Evolutionary conservation across 2,888 invertebrate genomes (phyloP).

Genomic region (Parapristionchus giblindavisi): DNA sequence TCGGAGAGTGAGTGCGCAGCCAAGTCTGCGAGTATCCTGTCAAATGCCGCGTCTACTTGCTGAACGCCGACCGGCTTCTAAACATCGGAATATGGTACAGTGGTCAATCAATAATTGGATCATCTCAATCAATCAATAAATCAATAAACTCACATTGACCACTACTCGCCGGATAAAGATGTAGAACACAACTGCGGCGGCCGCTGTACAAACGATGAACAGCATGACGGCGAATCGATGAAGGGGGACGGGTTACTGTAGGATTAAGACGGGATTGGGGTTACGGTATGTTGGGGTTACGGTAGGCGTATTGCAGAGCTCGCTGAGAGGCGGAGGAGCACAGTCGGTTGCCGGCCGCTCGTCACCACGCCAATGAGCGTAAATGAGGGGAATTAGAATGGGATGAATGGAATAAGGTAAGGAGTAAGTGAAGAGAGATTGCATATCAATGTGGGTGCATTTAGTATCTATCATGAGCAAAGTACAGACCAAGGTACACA

Average conservation of each 20-base stretch:
- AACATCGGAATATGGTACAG: background rate
- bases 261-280: background rate
- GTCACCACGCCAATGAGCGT: background rate
- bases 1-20: conserved; percentile 16
- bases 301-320: background rate
- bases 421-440: background rate
- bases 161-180: conserved; percentile 22
- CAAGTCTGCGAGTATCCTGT: conserved; percentile 6
- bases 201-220: conserved; percentile 8
- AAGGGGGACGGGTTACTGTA: too few species aligned
- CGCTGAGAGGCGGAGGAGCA: background rate
- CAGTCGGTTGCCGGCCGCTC: too few species aligned
- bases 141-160: conserved; percentile 13
- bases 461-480: too few species aligned
- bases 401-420: background rate
- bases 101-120: background rate
- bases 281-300: background rate
- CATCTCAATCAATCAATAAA: background rate
- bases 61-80: conserved; percentile 27
- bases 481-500: too few species aligned
- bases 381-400: background rate
- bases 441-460: too few species aligned
- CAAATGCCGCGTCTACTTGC: conserved; percentile 20
- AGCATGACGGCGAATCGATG: conserved; percentile 12
- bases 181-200: conserved; percentile 8